Evolutionary conservation across 2,113 vertebrate genomes (phyloP).

Genomic region (Neofelis nebulosa): DNA sequence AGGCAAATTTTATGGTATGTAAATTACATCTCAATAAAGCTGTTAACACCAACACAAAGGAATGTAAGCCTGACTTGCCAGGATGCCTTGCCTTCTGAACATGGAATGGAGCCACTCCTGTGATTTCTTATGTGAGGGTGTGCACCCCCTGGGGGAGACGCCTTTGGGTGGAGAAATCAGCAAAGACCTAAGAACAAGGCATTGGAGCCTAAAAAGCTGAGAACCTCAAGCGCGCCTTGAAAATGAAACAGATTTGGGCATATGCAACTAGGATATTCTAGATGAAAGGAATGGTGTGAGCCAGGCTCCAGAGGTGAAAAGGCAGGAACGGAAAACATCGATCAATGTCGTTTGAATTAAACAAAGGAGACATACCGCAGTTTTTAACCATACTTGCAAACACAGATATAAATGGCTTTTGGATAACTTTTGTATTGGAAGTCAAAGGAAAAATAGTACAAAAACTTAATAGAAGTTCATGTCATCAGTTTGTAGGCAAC

Average conservation of each 20-base stretch:
- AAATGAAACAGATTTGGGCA: neutral
- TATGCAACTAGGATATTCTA: neutral
- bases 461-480: neutral
- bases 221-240: neutral
- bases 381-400: slow-evolving; percentile 17
- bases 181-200: neutral
- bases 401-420: neutral
- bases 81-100: neutral
- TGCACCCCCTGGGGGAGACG: neutral
- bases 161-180: neutral
- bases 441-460: neutral
- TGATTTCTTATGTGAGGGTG: neutral
- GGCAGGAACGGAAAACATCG: neutral
- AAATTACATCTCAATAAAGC: slow-evolving; percentile 3
- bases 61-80: neutral
- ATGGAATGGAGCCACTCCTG: neutral
- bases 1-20: neutral
- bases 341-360: neutral
- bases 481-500: neutral
- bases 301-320: neutral
- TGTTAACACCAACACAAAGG: neutral
- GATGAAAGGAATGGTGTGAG: neutral
- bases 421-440: neutral
- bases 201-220: neutral
- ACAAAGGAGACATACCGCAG: neutral